Conservation (phyloP, 2,888 invertebrate genomes). For the Xanthorhoe spadicearia region DNA sequence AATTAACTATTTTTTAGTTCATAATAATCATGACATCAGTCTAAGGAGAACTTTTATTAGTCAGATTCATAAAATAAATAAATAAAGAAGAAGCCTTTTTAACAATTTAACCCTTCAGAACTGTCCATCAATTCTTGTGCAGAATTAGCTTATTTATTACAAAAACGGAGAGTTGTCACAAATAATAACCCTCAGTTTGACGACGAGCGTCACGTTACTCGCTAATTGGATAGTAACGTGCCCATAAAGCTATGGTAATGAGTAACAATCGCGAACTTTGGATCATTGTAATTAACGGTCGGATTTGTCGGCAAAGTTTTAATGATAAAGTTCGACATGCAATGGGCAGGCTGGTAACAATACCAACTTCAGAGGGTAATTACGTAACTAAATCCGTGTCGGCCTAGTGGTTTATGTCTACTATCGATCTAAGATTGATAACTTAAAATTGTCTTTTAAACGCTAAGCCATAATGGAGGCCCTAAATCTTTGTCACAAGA, state of each 20-base stretch:
- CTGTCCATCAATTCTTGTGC: too few species aligned
- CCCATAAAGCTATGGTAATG: conserved; percentile 40
- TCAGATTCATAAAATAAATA: too few species aligned
- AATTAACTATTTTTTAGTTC: too few species aligned
- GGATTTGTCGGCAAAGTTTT: conserved; percentile 32
- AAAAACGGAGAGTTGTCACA: neutral
- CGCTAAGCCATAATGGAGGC: too few species aligned
- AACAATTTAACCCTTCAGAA: too few species aligned
- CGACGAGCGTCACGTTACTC: conserved; percentile 45
- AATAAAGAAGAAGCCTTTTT: too few species aligned
- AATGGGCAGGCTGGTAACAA: conserved; percentile 23
- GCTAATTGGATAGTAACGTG: conserved; percentile 50
- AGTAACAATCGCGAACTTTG: conserved; percentile 36
- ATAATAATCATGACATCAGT: too few species aligned
- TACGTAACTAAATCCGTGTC: neutral
- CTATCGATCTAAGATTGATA: too few species aligned
- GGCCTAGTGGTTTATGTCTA: neutral
- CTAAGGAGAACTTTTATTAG: too few species aligned
- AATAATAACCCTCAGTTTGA: conserved; percentile 38
- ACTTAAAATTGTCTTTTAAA: too few species aligned
- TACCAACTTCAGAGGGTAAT: conserved; percentile 14
- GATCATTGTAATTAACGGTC: conserved; percentile 36
- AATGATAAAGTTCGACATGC: conserved; percentile 38
- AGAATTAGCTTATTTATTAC: neutral
- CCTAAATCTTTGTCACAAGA: too few species aligned